These are phyloP conservation scores for Stylophora pistillata DNA, from an alignment of 64 coral and sea anemone species.

Conservation along the genomic window DNA sequence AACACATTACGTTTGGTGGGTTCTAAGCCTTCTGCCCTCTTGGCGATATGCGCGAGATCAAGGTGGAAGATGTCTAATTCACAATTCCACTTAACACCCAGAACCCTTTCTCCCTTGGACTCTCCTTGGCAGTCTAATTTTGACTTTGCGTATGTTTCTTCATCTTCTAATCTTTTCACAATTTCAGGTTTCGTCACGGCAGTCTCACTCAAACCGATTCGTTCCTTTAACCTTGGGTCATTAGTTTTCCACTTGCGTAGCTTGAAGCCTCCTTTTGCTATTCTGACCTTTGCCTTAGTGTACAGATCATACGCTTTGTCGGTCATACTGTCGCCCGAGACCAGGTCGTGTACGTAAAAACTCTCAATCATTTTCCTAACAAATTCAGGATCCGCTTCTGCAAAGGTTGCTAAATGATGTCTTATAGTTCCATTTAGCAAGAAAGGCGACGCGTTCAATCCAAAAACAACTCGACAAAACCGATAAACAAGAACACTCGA, in stretches of 20 bases:
- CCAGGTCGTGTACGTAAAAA: constrained; percentile 58
- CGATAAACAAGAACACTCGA: constrained; percentile 16
- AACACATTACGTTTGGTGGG: neutral
- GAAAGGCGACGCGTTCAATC: constrained; percentile 48
- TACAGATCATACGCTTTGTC: constrained; percentile 10
- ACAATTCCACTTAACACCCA: constrained; percentile 4
- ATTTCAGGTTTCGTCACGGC: neutral
- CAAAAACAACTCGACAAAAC: constrained; percentile 53
- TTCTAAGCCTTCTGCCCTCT: neutral
- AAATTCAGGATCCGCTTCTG: constrained; percentile 28
- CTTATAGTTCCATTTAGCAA: constrained; percentile 39
- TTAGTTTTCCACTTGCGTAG: constrained; percentile 58
- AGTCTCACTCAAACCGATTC: neutral
- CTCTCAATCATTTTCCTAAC: constrained; percentile 34
- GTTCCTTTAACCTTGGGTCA: constrained; percentile 5
- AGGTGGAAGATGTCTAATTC: neutral
- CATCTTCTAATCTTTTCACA: neutral
- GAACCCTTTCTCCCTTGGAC: neutral
- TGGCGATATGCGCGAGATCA: neutral
- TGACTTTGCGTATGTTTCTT: constrained; percentile 2
- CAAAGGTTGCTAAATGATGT: constrained; percentile 38
- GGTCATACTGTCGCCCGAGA: constrained; percentile 3
- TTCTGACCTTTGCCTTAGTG: constrained; percentile 9
- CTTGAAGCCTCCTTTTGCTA: constrained; percentile 32
- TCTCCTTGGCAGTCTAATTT: neutral